These are phyloP conservation scores for Parus major DNA, from an alignment of 2,113 vertebrate species.

Conservation along the genomic window DNA sequence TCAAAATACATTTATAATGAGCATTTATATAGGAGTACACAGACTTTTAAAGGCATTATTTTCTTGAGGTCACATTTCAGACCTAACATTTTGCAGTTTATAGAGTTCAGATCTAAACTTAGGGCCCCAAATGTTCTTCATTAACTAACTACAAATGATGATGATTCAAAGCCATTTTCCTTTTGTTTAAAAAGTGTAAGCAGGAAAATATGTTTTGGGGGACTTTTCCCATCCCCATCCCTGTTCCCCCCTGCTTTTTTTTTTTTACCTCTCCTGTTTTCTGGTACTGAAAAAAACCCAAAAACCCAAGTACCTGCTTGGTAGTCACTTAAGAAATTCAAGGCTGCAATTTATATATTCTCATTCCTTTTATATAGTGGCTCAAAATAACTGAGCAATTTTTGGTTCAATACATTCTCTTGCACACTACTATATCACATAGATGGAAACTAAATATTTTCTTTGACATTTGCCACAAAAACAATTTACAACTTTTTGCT, in stretches of 20 bases:
- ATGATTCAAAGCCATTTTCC: neutral
- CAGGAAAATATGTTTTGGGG: too few species aligned
- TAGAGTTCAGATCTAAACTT: neutral
- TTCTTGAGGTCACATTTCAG: neutral
- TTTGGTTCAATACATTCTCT: neutral
- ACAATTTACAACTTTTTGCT: neutral
- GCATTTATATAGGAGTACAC: neutral
- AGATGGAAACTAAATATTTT: neutral
- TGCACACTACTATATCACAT: neutral
- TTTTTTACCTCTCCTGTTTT: neutral
- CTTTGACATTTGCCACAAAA: neutral
- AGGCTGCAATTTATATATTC: neutral
- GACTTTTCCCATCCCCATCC: rapidly evolving
- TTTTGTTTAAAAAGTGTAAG: neutral
- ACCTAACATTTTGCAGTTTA: neutral
- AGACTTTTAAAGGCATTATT: neutral
- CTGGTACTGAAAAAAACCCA: neutral
- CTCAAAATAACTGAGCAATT: neutral
- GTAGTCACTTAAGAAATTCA: neutral
- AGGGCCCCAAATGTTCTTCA: neutral
- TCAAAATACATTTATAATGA: neutral
- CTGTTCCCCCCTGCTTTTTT: too few species aligned
- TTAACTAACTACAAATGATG: neutral
- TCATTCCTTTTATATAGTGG: neutral
- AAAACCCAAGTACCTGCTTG: neutral